Percentiles rank a stretch among this genome's conserved stretches.
phyloP scores from a whole-genome alignment of 1,140 invertebrate species.

The Tetragnatha versicolor region DNA sequence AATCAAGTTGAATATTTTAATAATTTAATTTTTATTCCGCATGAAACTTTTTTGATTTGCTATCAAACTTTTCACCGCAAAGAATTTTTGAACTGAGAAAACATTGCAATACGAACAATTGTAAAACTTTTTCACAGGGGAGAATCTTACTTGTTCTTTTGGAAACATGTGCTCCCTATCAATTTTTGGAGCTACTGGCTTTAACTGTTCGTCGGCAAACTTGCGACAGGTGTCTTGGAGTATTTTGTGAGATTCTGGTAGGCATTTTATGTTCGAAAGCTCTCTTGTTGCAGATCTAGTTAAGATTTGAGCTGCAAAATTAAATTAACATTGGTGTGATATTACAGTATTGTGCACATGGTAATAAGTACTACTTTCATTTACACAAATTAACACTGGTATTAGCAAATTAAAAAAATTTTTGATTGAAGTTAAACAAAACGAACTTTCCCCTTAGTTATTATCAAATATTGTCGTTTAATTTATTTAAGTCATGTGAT shows the following conservation, averaged over 20 bases:
- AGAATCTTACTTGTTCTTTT: conserved; percentile 71
- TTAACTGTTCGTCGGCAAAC: conserved; percentile 89
- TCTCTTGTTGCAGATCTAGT: no score
- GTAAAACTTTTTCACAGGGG: background rate
- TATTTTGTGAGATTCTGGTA: conserved; percentile 92
- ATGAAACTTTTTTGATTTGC: background rate
- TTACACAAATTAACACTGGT: no score
- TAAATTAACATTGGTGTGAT: no score
- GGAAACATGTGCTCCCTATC: conserved; percentile 88
- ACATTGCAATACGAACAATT: background rate
- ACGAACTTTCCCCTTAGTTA: no score
- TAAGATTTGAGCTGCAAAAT: no score
- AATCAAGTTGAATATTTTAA: background rate
- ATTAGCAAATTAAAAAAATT: no score
- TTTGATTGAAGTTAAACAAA: no score
- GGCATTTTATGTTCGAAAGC: conserved; percentile 41
- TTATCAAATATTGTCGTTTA: no score
- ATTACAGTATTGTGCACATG: no score
- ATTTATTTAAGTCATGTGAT: no score
- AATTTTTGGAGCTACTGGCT: conserved; percentile 81
- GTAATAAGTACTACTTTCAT: no score
- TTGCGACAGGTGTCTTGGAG: conserved; percentile 87
- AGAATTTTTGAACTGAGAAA: background rate
- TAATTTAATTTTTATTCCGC: background rate
- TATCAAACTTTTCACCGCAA: background rate